Evolutionary conservation across 2,888 invertebrate genomes (phyloP), one percentile per base, ranked within the genome.

Genomic region (Drosophila silvestris): DNA sequence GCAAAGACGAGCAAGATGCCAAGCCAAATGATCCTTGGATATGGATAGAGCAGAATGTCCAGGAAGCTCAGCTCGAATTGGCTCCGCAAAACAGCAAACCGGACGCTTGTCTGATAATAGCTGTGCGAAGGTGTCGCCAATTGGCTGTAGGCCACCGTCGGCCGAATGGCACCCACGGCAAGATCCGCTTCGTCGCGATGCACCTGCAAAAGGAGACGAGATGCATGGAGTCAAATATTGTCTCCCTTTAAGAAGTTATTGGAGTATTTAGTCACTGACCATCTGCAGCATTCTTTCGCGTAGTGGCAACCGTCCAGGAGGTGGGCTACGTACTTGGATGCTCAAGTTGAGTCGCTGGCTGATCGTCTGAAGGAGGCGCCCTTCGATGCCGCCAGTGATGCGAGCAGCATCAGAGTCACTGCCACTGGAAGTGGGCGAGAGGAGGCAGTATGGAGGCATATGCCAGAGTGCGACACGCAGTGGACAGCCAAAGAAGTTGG

Each of bases 401-500:
- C 35, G 56, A 0, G n/a, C 19, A 19, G 10, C 19, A 26, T 37
- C 26, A 0, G 56, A 33, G 32, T 33, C 62, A 10, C 28, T 39
- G 10, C 9, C 14, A n/a, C 5, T 7, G 4, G 12, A 7, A n/a
- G 3, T 14, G 4, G 14, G 60, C 58, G 28, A 63, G 52, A 79
- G 52, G 22, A 52, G 44, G 6, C 83, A 32, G 26, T 67, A 91
- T 0, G 91, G 91, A 0, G 84, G 82, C 28, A 76, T 47, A 14
- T 89, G 50, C 71, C 77, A 74, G 5, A 85, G 19, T 2, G 74
- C 78, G 0, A 77, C 81, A 5, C 74, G 77, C 64, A 92, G 10
- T 0, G 84, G 75, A 33, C 92, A 92, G 2, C 87, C 81, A 64
- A 81, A 79, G 26, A 92, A 83, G 62, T 92, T 87, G 1, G 32